A percentile compares a stretch with the other conserved stretches of the same genome.
phyloP scores from a whole-genome alignment of 1,140 invertebrate species.

The Nixonia krombeini region DNA sequence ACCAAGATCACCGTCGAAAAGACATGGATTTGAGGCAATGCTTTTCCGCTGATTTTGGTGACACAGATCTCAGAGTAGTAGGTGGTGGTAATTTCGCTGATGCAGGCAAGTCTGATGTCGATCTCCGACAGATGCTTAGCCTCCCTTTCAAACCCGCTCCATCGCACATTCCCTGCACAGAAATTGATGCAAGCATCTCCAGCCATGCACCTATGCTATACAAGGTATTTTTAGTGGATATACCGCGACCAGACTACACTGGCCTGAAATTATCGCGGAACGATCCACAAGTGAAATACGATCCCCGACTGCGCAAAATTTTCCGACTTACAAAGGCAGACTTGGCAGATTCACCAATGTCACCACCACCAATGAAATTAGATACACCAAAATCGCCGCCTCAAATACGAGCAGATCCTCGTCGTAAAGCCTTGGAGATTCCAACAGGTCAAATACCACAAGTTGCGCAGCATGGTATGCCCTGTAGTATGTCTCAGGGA shows the following conservation, averaged over 20 bases:
- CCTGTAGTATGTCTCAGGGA: constrained; percentile 70
- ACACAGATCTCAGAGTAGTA: constrained; percentile 66
- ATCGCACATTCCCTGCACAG: constrained; percentile 84
- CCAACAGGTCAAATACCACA: constrained; percentile 47
- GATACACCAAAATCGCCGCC: constrained; percentile 66
- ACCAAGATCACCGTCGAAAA: constrained; percentile 66
- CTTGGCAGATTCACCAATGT: constrained; percentile 66
- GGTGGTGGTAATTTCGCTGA: constrained; percentile 52
- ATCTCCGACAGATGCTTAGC: constrained; percentile 78
- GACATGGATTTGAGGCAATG: constrained; percentile 75
- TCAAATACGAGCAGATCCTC: constrained; percentile 70
- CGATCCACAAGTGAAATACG: constrained; percentile 79
- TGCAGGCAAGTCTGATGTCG: constrained; percentile 75
- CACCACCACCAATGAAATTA: constrained; percentile 55
- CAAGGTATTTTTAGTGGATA: constrained; percentile 77
- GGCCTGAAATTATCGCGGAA: constrained; percentile 80
- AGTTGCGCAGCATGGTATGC: constrained; percentile 66
- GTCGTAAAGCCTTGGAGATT: constrained; percentile 72
- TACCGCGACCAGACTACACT: constrained; percentile 81
- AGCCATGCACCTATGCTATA: constrained; percentile 82
- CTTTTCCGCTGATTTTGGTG: constrained; percentile 62
- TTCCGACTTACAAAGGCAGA: constrained; percentile 77
- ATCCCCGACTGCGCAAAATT: constrained; percentile 82
- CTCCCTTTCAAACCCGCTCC: constrained; percentile 83
- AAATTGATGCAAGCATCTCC: constrained; percentile 86